Conservation (phyloP, 2,888 invertebrate species). For the Mesorhabditis spiculigera region DNA sequence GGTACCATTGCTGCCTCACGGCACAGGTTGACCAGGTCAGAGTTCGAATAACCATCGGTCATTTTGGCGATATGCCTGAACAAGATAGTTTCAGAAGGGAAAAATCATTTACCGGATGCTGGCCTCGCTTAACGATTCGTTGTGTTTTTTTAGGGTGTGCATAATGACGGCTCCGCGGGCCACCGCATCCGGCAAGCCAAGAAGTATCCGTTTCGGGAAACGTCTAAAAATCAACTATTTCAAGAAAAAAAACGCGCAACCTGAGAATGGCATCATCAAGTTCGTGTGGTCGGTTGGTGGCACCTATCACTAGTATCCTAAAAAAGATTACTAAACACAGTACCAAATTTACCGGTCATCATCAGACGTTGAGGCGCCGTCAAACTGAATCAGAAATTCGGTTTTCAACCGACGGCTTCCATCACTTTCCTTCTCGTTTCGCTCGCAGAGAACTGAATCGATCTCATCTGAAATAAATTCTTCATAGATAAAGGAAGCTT, state of each 20-base stretch:
- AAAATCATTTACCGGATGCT: slow-evolving; percentile 16
- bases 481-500: not conserved
- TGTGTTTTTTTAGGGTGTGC: slow-evolving; percentile 29
- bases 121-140: slow-evolving; percentile 5
- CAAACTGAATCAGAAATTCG: slow-evolving; percentile 95
- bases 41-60: slow-evolving; percentile 93
- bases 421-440: slow-evolving; percentile 90
- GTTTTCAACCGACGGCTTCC: slow-evolving; percentile 83
- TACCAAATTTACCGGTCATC: slow-evolving; percentile 30
- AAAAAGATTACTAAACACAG: not conserved
- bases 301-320: slow-evolving; percentile 91
- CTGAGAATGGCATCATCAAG: slow-evolving; percentile 90
- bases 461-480: slow-evolving; percentile 85
- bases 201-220: slow-evolving; percentile 93
- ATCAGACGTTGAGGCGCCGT: slow-evolving; percentile 68
- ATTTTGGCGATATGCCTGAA: slow-evolving; percentile 62
- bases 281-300: slow-evolving; percentile 96
- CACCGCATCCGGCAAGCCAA: slow-evolving; percentile 80
- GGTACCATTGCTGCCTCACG: slow-evolving; percentile 96
- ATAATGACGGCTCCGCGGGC: slow-evolving; percentile 67
- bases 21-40: slow-evolving; percentile 90
- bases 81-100: slow-evolving; percentile 12
- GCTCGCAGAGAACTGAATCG: slow-evolving; percentile 88
- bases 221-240: slow-evolving; percentile 66
- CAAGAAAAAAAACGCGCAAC: slow-evolving; percentile 43